Evolutionary conservation across 1,140 invertebrate genomes (phyloP), one percentile per base, ranked within the genome.

Genomic region (Brachystomella parvula): DNA sequence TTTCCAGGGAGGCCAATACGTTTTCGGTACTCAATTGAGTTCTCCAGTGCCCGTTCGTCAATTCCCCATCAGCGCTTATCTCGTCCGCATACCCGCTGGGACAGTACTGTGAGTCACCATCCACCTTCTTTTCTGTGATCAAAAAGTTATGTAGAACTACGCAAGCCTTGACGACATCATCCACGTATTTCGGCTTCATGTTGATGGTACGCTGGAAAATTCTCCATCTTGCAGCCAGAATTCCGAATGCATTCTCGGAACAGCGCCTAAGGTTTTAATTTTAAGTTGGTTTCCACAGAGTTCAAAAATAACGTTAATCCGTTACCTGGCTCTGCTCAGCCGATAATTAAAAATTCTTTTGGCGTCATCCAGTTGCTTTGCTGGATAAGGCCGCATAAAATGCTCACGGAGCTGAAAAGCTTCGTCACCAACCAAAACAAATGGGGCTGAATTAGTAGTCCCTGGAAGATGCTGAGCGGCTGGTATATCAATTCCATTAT

Each of bases 161-260:
- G 71, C 67, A 72, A 6, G 72, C 71, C 73, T 77, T 69, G 15
- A 74, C 73, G 24, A 70, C 57, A 15, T 61, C 19, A 6, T 61
- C 26, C 1, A 29, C 39, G 19, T 58, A 28, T 2, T 61, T 53
- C 56, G 24, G 24, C 15, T 66, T 44, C 1, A 30, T 61, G 26
- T 65, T 39, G 1, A 73, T 73, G 9, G 57, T 17, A n/a, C 44
- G 47, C 17, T 62, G 60, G n/a, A 75, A 74, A 30, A 76, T 70
- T 60, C 69, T 56, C 72, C 73, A 82, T 60, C 76, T 74, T 29
- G 75, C 72, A 6, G 76, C 67, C 31, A 83, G 67, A 57, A 83
- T 81, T n/a, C 81, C 81, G 74, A 83, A 83, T 1, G 76, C 76
- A 75, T 82, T 82, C 75, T 83, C 81, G n/a, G n/a, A n/a, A n/a